These are phyloP conservation scores for Ploceus nigricollis DNA, from an alignment of 2,113 vertebrate species.

Conservation along the genomic window DNA sequence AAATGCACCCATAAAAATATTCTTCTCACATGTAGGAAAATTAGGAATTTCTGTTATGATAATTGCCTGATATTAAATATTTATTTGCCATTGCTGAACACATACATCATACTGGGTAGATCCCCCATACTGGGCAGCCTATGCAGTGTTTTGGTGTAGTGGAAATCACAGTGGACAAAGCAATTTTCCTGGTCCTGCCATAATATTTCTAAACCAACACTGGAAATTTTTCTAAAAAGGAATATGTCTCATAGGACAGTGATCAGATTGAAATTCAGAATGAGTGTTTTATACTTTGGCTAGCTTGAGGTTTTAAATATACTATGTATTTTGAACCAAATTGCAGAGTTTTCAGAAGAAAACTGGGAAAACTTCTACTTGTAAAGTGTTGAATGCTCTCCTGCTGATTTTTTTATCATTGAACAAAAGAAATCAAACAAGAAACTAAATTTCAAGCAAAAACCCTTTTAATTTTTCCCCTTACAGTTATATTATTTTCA, in stretches of 20 bases:
- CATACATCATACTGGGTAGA: not conserved
- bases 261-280: not conserved
- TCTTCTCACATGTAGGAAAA: not conserved
- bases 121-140: not conserved
- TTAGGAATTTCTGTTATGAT: not conserved
- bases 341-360: not conserved
- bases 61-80: not conserved
- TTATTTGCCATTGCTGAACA: not conserved
- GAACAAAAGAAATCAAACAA: not conserved
- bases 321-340: not conserved
- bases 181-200: not conserved
- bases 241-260: not conserved
- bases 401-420: not conserved
- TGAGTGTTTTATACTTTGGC: not conserved
- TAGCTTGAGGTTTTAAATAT: not conserved
- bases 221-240: not conserved
- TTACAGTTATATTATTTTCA: constrained; percentile 6
- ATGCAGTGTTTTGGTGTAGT: not conserved
- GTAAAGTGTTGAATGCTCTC: not conserved
- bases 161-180: not conserved
- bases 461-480: not conserved
- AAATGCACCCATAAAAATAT: not conserved
- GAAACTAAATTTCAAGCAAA: not conserved
- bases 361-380: not conserved
- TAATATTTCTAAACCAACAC: not conserved